phyloP scores from a whole-genome alignment of 2,888 invertebrate species.

The Isoperla grammatica region DNA sequence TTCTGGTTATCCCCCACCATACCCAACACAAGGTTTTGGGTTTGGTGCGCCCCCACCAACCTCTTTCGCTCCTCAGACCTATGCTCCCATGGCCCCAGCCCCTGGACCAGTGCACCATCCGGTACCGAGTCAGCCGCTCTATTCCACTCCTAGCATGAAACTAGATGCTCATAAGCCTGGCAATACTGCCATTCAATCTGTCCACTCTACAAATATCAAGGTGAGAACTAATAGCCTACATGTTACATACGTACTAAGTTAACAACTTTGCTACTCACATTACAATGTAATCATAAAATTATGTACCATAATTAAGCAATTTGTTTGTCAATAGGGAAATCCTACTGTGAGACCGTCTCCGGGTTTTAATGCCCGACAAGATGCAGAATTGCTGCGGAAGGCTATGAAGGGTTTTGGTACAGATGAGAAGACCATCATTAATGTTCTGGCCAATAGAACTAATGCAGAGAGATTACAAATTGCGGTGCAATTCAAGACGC shows the following conservation, averaged over 20 bases:
- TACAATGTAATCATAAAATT: not conserved
- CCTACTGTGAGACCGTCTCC: constrained; percentile 73
- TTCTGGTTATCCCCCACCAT: constrained; percentile 20
- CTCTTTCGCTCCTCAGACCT: constrained; percentile 22
- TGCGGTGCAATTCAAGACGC: constrained; percentile 71
- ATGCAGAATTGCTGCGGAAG: constrained; percentile 75
- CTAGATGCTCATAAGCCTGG: constrained; percentile 1
- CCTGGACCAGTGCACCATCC: constrained; percentile 13
- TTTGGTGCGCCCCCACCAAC: constrained; percentile 21
- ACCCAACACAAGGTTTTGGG: constrained; percentile 24
- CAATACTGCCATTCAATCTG: constrained; percentile 1
- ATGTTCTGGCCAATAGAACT: constrained; percentile 72
- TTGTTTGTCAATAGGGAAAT: constrained; percentile 50
- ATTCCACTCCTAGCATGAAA: constrained; percentile 12
- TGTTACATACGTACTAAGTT: not conserved
- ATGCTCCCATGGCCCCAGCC: constrained; percentile 25
- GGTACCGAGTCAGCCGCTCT: not conserved
- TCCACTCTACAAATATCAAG: not conserved
- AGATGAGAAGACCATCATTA: constrained; percentile 83
- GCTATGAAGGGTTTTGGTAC: constrained; percentile 93
- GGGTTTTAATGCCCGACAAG: constrained; percentile 70
- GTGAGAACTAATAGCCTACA: constrained; percentile 4
- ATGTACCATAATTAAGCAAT: not conserved
- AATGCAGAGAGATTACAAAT: constrained; percentile 84
- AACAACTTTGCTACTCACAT: not conserved